These are phyloP conservation scores for Thunnus thynnus DNA, from an alignment of 2,113 vertebrate genomes.

Conservation along the genomic window DNA sequence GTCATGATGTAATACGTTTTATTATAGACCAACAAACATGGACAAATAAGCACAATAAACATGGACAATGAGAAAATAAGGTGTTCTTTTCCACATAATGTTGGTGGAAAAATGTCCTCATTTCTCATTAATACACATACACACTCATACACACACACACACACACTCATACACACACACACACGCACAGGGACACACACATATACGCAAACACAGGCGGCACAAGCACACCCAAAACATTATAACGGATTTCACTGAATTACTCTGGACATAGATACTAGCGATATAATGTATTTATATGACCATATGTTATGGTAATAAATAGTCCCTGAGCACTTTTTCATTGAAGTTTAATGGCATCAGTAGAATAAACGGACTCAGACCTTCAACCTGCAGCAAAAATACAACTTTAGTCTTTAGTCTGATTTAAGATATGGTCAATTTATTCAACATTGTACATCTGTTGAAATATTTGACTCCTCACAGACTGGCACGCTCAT, in stretches of 20 bases:
- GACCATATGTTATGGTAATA: slow-evolving; percentile 50
- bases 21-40: slow-evolving; percentile 33
- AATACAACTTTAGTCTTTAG: neutral
- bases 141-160: neutral
- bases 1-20: slow-evolving; percentile 5
- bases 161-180: neutral
- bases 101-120: no score
- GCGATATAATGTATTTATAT: slow-evolving; percentile 28
- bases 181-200: neutral
- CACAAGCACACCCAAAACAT: neutral
- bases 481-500: slow-evolving; percentile 19
- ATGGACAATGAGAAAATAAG: neutral
- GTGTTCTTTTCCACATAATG: no score
- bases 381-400: slow-evolving; percentile 38
- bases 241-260: slow-evolving; percentile 22
- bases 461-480: slow-evolving; percentile 21
- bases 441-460: neutral
- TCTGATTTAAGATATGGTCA: neutral
- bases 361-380: slow-evolving; percentile 39
- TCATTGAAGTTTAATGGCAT: slow-evolving; percentile 32
- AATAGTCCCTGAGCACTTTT: slow-evolving; percentile 16
- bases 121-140: slow-evolving; percentile 4
- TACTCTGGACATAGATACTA: slow-evolving; percentile 32
- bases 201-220: neutral
- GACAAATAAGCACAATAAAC: neutral